phyloP scores from a whole-genome alignment of 1,140 invertebrate species.

The Thalassaphorura encarpata region DNA sequence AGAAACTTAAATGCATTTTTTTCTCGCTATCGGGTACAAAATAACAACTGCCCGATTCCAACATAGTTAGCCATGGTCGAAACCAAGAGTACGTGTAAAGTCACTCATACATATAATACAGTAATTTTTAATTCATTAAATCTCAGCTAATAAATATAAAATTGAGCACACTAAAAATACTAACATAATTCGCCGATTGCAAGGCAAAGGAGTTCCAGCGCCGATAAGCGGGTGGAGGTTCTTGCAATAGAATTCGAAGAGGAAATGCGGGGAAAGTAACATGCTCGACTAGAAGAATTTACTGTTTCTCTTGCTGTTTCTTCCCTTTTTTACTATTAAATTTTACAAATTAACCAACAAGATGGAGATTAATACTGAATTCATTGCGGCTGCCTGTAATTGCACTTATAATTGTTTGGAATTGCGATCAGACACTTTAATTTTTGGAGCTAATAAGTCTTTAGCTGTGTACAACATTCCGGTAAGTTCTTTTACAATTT shows the following conservation, averaged over 20 bases:
- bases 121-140: no score
- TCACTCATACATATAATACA: no score
- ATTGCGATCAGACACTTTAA: slow-evolving; percentile 13
- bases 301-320: neutral
- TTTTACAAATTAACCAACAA: neutral
- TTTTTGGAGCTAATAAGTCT: slow-evolving; percentile 23
- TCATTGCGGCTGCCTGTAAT: slow-evolving; percentile 24
- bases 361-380: slow-evolving; percentile 11
- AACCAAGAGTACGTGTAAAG: no score
- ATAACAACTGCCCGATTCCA: no score
- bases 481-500: slow-evolving; percentile 14
- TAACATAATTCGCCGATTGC: no score
- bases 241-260: neutral
- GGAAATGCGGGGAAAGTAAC: no score
- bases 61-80: no score
- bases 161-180: no score
- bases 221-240: neutral
- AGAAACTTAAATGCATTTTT: no score
- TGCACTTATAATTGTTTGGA: slow-evolving; percentile 29
- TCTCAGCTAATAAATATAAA: no score
- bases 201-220: neutral
- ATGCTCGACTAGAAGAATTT: neutral
- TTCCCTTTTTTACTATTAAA: neutral
- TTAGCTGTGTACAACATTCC: slow-evolving; percentile 26
- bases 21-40: no score